These are phyloP conservation scores for Gonocerus acuteangulatus DNA, from an alignment of 2,888 invertebrate species.

Conservation along the genomic window DNA sequence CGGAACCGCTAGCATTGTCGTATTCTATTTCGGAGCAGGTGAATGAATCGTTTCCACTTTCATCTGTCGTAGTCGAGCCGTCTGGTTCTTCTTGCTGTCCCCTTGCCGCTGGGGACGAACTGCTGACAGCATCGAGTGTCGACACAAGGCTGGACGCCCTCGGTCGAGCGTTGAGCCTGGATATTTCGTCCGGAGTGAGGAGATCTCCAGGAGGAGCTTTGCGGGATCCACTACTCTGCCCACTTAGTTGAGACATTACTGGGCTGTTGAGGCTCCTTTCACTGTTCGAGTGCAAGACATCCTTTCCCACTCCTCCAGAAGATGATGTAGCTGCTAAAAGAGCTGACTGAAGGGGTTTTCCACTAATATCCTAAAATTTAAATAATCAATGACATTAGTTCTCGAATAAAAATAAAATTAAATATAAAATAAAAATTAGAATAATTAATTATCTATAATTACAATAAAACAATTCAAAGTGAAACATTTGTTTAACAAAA, in stretches of 20 bases:
- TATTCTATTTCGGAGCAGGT: slow-evolving; percentile 97
- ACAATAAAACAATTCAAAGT: too few relatives aligned
- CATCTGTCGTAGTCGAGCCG: slow-evolving; percentile 71
- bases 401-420: neutral
- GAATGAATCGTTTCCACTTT: slow-evolving; percentile 90
- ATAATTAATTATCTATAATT: neutral
- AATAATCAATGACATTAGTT: neutral
- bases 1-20: slow-evolving; percentile 78
- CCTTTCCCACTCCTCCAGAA: slow-evolving; percentile 79
- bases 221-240: slow-evolving; percentile 73
- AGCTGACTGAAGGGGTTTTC: slow-evolving; percentile 83
- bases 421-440: neutral
- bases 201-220: slow-evolving; percentile 62
- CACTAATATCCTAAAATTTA: slow-evolving; percentile 74
- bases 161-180: slow-evolving; percentile 63
- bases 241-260: slow-evolving; percentile 84
- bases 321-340: slow-evolving; percentile 81
- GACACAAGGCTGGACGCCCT: slow-evolving; percentile 77
- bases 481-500: too few relatives aligned
- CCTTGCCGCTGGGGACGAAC: slow-evolving; percentile 50
- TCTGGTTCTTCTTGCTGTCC: slow-evolving; percentile 24
- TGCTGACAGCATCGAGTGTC: slow-evolving; percentile 87
- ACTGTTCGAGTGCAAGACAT: slow-evolving; percentile 82
- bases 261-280: slow-evolving; percentile 87
- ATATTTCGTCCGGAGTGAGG: slow-evolving; percentile 86